phyloP scores from a whole-genome alignment of 2,888 invertebrate genomes.

The Pecten maximus region DNA sequence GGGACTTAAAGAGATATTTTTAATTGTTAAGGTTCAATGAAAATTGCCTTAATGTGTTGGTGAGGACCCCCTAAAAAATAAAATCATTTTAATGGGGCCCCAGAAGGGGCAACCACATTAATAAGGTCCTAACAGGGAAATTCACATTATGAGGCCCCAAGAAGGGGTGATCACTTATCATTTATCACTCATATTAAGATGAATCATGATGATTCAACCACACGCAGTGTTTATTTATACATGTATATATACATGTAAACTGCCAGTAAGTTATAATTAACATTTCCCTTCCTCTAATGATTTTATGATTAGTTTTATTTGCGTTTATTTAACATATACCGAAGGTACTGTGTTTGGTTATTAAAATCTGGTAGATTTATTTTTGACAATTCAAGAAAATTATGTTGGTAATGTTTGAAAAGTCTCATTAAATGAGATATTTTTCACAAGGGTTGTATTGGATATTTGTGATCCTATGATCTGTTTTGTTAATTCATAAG shows the following conservation, averaged over 20 bases:
- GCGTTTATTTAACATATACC: neutral
- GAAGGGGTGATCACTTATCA: neutral
- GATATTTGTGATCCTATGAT: neutral
- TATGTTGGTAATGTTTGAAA: neutral
- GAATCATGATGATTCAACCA: neutral
- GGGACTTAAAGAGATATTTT: neutral
- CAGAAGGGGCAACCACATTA: neutral
- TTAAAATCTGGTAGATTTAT: neutral
- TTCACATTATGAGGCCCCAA: neutral
- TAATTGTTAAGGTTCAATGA: neutral
- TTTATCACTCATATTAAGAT: neutral
- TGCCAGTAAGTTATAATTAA: constrained; percentile 2
- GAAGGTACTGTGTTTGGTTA: neutral
- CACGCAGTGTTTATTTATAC: neutral
- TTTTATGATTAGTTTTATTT: neutral
- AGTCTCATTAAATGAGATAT: neutral
- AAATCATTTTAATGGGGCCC: neutral
- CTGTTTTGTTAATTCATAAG: constrained; percentile 2
- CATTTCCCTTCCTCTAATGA: neutral
- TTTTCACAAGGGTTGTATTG: neutral
- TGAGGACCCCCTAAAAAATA: neutral
- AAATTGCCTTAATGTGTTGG: neutral
- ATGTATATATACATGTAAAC: neutral
- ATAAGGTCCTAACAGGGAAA: too few species aligned
- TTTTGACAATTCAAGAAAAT: neutral